Evolutionary conservation across 1,140 invertebrate genomes (phyloP), one percentile per base, ranked within the genome.

Genomic region (Micrasema minimum): DNA sequence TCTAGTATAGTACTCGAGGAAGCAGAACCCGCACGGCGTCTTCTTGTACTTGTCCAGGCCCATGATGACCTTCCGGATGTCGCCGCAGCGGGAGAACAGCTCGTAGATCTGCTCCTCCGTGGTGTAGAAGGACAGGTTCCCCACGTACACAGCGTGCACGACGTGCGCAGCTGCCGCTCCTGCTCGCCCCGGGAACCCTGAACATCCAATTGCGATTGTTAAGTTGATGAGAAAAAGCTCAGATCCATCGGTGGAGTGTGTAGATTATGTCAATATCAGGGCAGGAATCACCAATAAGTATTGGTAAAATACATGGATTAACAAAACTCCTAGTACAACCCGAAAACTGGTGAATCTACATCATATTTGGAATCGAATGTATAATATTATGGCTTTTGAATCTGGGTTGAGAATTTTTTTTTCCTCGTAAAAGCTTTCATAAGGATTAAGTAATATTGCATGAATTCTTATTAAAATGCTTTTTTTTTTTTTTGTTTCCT

Each of bases 41-140:
- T 99, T 99, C 76, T 96, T 97, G 76, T 95, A 96, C 79, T 98
- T 97, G 80, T 99, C 97, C 53, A 99, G 83, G 1, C 98, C 98
- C 97, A 99, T 99, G 11, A 99, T 90, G 23, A 99, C 95, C 77
- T 96, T 84, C 77, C 96, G 92, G 22, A 99, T 91, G 83, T 99
- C 97, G 6, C 98, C 98, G 82, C 96, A 97, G 82, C 93, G 92
- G 20, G 92, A 92, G 83, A 99, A 99, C 43, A 99, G 85, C 83
- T 99, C 98, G 79, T 98, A 96, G 65, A 99, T 97, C 87, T 99
- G 98, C 85, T 99, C 97, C 82, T 99, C 98, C 3, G 96, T 98
- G 0, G 98, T 99, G 80, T 93, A 99, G 86, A 99, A 99, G 26
- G 97, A 99, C 22, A 99, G 82, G 86, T 99, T 99, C 37, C 98